These are phyloP conservation scores for Brachystomella parvula DNA, from an alignment of 1,140 invertebrate genomes.

Conservation along the genomic window DNA sequence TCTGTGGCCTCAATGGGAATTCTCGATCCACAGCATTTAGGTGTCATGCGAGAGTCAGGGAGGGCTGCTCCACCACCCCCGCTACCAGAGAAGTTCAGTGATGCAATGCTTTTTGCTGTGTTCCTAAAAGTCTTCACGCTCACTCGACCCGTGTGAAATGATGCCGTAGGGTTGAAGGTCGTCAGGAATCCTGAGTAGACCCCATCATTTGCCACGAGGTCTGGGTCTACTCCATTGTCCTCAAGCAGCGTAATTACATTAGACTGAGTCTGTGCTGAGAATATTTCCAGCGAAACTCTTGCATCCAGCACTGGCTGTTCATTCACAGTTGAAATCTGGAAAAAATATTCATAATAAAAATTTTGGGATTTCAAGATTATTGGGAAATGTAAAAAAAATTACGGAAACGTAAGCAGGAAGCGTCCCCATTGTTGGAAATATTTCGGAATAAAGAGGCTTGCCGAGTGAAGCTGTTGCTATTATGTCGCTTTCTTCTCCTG, in stretches of 20 bases:
- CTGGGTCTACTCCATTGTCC: slow-evolving; percentile 27
- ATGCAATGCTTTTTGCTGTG: neutral
- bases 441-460: neutral
- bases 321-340: neutral
- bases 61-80: slow-evolving; percentile 10
- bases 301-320: slow-evolving; percentile 23
- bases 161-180: slow-evolving; percentile 1
- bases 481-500: neutral
- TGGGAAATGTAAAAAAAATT: neutral
- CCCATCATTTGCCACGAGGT: slow-evolving; percentile 22
- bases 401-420: slow-evolving; percentile 3
- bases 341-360: neutral
- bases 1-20: slow-evolving; percentile 1
- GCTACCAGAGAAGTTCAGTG: neutral
- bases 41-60: neutral
- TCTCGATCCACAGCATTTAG: slow-evolving; percentile 23
- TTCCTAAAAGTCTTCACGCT: neutral
- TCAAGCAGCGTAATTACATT: neutral
- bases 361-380: neutral
- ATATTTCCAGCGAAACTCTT: slow-evolving; percentile 7
- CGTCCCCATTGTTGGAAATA: neutral
- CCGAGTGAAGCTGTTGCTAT: neutral
- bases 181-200: slow-evolving; percentile 21
- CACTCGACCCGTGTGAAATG: slow-evolving; percentile 15
- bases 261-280: neutral